phyloP scores from a whole-genome alignment of 2,797 vertebrate genomes.

The Adelosebastes latens region DNA sequence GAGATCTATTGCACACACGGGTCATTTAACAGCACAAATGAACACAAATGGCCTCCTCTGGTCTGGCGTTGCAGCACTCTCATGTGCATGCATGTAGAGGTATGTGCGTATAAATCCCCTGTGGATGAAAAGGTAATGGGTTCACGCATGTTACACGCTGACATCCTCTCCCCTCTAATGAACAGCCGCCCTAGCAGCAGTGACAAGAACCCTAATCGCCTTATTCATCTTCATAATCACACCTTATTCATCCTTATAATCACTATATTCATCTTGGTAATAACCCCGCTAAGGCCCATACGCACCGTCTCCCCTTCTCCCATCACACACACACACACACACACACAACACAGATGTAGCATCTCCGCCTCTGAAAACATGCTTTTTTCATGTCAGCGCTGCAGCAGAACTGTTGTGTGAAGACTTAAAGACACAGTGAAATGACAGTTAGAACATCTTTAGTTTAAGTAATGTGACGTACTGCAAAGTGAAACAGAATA shows the following conservation, averaged over 20 bases:
- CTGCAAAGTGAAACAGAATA: background rate
- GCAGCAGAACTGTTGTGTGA: constrained; percentile 1
- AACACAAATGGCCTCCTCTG: constrained; percentile 45
- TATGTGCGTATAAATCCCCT: constrained; percentile 42
- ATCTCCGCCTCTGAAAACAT: constrained; percentile 28
- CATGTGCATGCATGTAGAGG: constrained; percentile 24
- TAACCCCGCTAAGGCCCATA: constrained; percentile 53
- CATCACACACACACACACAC: background rate
- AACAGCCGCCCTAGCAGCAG: constrained; percentile 60
- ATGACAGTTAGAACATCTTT: constrained; percentile 7
- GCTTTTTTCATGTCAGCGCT: constrained; percentile 42
- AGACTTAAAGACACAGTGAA: constrained; percentile 18
- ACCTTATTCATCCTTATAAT: constrained; percentile 80
- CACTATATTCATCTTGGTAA: constrained; percentile 79
- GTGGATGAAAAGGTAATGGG: constrained; percentile 58
- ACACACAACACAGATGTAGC: constrained; percentile 7
- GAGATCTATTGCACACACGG: constrained; percentile 39
- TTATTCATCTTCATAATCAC: constrained; percentile 85
- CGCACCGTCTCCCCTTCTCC: background rate
- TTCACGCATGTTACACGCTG: constrained; percentile 61
- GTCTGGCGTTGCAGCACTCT: background rate
- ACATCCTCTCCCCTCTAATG: constrained; percentile 55
- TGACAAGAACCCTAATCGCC: constrained; percentile 75
- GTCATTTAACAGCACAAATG: constrained; percentile 48
- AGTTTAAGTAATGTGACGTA: background rate